Evolutionary conservation across 2,888 invertebrate genomes (phyloP).

Genomic region (Amblyjoppa proteus): DNA sequence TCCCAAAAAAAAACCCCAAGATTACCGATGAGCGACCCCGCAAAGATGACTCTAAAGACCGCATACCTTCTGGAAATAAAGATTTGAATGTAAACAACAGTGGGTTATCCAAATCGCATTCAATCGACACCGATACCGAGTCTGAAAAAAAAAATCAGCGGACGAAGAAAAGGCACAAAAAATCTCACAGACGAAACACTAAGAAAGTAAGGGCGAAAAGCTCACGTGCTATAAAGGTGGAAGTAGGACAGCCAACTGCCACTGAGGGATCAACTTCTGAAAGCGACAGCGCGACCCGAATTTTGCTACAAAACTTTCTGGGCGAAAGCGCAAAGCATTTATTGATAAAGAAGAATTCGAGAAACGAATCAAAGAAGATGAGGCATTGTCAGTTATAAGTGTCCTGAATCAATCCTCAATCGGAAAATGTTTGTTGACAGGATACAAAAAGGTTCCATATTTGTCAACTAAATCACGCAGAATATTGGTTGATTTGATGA

Average conservation of each 20-base stretch:
- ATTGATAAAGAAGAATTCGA: background rate
- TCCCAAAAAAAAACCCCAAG: background rate
- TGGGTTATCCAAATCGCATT: background rate
- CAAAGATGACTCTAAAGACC: too few relatives aligned
- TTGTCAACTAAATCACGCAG: background rate
- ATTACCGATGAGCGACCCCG: background rate
- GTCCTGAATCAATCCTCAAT: background rate
- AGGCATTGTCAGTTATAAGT: background rate
- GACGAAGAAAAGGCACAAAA: constrained; percentile 9
- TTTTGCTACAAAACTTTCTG: background rate
- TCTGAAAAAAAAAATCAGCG: background rate
- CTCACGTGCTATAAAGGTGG: background rate
- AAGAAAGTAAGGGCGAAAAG: too few relatives aligned
- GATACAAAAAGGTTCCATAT: background rate
- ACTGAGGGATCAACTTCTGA: background rate
- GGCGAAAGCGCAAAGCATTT: background rate
- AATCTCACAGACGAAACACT: constrained; percentile 4
- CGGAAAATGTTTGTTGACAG: background rate
- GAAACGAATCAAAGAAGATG: background rate
- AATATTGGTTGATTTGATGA: background rate
- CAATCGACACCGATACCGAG: background rate
- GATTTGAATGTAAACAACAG: background rate
- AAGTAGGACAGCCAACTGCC: background rate
- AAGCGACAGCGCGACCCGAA: constrained; percentile 6
- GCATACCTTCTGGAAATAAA: too few relatives aligned